Base-by-base conservation (phyloP, 1,140 invertebrate species). In the Drusus annulatus region DNA sequence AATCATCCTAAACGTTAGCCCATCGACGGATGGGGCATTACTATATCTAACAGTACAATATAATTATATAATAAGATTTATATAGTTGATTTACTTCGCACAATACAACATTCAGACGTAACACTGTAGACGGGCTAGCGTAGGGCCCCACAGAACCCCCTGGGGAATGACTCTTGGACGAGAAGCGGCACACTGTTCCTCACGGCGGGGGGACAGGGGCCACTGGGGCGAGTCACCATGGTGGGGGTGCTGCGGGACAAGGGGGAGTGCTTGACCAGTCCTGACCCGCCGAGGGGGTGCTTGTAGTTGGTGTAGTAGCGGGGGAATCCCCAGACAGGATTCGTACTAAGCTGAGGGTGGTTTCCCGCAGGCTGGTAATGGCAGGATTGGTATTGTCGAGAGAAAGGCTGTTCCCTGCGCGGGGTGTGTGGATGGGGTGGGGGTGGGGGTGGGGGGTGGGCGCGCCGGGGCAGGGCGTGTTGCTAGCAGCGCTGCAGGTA, bases 401-500 rank as follows among this genome's bases (percentile, higher is more conserved):
- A 15, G 28, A 21, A 65, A 36, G 21, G 36, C 50, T 36, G 56
- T 31, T 17, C n/a, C 56, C 23, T 15, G 76, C 17, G 13, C 25
- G n/a, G 16, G 60, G n/a, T n/a, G n/a, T n/a, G n/a, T n/a, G 73
- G 51, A 31, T 36, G 69, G 50, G 21, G n/a, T n/a, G 17, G 16
- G 28, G 56, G 73, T 17, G 74, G 71, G 36, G n/a, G n/a, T n/a
- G n/a, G 17, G 16, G 28, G 56, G 73, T 17, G 74, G 71, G 36
- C 56, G 17, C 52, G 52, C 71, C 78, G 68, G 25, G 63, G 76
- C 25, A 45, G 63, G 80, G 85, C 83, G 84, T 81, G 85, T 73
- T 86, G 89, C 87, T 90, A 90, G 89, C 89, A 90, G 77, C 88
- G 87, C 83, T 83, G 87, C 50, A 88, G 77, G 83, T 89, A 90